Evolutionary conservation across 1,140 invertebrate genomes (phyloP), one percentile per base, ranked within the genome.

Genomic region (Sycophila sp.): DNA sequence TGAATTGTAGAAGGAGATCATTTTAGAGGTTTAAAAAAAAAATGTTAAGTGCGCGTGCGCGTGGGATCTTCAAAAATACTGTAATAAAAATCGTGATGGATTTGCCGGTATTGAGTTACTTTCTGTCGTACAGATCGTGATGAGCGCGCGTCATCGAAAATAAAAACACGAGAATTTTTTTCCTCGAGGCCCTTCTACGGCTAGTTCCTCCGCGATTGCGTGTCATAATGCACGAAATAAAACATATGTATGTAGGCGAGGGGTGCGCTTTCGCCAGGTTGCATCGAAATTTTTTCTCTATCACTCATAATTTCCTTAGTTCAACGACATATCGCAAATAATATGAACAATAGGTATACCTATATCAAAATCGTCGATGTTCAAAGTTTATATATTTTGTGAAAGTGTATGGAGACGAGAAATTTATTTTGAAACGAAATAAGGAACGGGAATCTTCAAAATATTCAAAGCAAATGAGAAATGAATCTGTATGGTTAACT

Each of bases 161-260:
- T 32, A 59, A 47, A 45, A 34, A 47, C 6, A n/a, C 8, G 42
- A 68, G 24, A 8, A 40, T 55, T 74, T 62, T 65, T 19, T 64
- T 67, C 13, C 40, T 65, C 47, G 60, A 67, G 56, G 59, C 58
- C 73, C 65, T 74, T 75, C 65, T 67, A 74, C 45, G 38, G 51
- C 30, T 64, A 69, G 36, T 69, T 73, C 59, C 63, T 75, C 36
- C 59, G 62, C 22, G 38, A 68, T 59, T 60, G 17, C 47, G 55
- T 69, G 69, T 72, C 24, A 38, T 40, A 22, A 22, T 69, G 34
- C 62, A 60, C 53, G 36, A 72, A 49, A 71, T 26, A 64, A 67
- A 63, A 58, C 42, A n/a, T n/a, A 47, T 60, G 15, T 22, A 56
- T 71, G 64, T 30, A 40, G 28, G 10, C 11, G 26, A 36, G 40